phyloP scores from a whole-genome alignment of 2,888 invertebrate genomes.

The Drosophila recens region DNA sequence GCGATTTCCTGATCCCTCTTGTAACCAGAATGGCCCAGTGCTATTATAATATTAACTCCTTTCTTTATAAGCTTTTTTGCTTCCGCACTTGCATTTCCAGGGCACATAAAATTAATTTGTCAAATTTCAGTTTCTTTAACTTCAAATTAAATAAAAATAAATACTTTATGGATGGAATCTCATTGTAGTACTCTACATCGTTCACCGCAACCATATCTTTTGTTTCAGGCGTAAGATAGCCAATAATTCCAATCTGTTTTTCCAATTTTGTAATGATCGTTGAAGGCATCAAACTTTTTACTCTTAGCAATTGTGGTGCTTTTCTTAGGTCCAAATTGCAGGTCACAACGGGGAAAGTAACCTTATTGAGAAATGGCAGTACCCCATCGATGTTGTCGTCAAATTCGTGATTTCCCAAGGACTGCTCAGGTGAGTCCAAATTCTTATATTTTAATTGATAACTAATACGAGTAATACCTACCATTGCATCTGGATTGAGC shows the following conservation, averaged over 20 bases:
- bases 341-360: conserved; percentile 9
- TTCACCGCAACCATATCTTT: neutral
- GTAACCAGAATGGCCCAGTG: conserved; percentile 88
- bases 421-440: neutral
- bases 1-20: conserved; percentile 92
- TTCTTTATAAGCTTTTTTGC: neutral
- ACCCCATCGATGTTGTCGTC: conserved; percentile 14
- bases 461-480: conserved; percentile 85
- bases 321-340: conserved; percentile 15
- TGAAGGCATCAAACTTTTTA: neutral
- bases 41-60: conserved; percentile 26
- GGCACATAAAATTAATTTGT: neutral
- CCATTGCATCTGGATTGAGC: conserved; percentile 92
- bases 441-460: neutral
- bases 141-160: neutral
- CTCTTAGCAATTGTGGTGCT: neutral
- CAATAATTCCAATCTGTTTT: conserved; percentile 15
- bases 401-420: conserved; percentile 19
- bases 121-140: neutral
- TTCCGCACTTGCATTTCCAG: neutral
- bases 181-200: conserved; percentile 1
- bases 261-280: conserved; percentile 10
- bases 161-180: conserved; percentile 17
- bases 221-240: conserved; percentile 8
- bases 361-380: conserved; percentile 12